Percentiles rank a stretch among this genome's conserved stretches.
phyloP scores from a whole-genome alignment of 2,797 vertebrate species.

The Melopsittacus undulatus region DNA sequence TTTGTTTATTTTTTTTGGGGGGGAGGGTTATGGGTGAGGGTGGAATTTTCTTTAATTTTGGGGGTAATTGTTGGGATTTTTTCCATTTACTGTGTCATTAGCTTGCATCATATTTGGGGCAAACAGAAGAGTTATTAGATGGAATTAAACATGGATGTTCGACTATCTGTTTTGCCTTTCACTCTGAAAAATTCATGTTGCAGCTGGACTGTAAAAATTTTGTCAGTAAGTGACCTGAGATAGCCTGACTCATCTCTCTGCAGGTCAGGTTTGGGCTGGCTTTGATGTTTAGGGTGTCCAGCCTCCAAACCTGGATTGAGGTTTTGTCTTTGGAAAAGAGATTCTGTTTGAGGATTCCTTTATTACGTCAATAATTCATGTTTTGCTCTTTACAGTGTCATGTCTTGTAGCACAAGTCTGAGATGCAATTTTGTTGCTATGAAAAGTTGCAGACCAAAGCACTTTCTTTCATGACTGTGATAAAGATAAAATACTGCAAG shows the following conservation, averaged over 20 bases:
- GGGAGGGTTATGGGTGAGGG: accelerated
- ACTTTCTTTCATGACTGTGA: slow-evolving; percentile 30
- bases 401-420: slow-evolving; percentile 20
- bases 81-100: background rate
- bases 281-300: background rate
- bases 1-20: accelerated
- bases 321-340: background rate
- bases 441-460: slow-evolving; percentile 27
- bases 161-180: background rate
- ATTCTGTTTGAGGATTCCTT: background rate
- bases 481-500: slow-evolving; percentile 59
- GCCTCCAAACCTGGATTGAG: background rate
- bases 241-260: background rate
- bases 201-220: background rate
- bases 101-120: accelerated
- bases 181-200: background rate
- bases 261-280: background rate
- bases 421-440: slow-evolving; percentile 24
- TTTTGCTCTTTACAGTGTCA: background rate
- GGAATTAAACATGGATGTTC: background rate
- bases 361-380: slow-evolving; percentile 12
- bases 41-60: background rate
- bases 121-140: background rate
- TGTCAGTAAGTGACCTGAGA: background rate
- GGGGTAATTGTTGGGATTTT: background rate